Evolutionary conservation across 2,888 invertebrate species (phyloP).

Genomic region (Netelia virgata): DNA sequence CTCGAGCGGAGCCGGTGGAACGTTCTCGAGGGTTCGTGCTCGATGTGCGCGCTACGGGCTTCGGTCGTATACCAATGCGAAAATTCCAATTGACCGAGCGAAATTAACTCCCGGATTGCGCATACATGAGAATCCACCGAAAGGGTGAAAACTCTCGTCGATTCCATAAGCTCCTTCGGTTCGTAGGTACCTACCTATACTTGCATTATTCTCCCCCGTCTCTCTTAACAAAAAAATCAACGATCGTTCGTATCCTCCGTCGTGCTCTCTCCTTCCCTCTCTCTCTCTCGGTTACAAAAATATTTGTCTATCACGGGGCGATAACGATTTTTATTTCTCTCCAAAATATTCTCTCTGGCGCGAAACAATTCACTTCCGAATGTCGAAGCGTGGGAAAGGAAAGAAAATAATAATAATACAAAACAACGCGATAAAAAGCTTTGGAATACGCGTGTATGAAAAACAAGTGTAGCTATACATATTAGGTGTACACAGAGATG

Average conservation of each 20-base stretch:
- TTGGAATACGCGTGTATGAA: constrained; percentile 22
- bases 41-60: too few relatives aligned
- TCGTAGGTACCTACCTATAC: too few relatives aligned
- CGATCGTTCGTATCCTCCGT: too few relatives aligned
- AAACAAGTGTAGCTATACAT: too few relatives aligned
- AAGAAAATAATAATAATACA: constrained; percentile 1
- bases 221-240: too few relatives aligned
- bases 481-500: constrained; percentile 39
- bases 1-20: constrained; percentile 54
- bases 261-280: too few relatives aligned
- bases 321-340: too few relatives aligned
- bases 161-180: neutral
- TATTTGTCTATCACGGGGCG: too few relatives aligned
- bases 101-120: constrained; percentile 52
- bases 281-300: too few relatives aligned
- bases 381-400: constrained; percentile 57
- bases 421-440: too few relatives aligned
- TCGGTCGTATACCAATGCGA: constrained; percentile 39
- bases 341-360: too few relatives aligned
- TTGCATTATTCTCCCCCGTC: too few relatives aligned
- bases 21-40: constrained; percentile 29
- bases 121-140: neutral
- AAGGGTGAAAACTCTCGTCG: neutral
- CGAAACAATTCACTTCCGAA: constrained; percentile 45
- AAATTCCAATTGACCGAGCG: constrained; percentile 53